Evolutionary conservation across 2,797 vertebrate species (phyloP).

Genomic region (Pangasius sanitwongsei): DNA sequence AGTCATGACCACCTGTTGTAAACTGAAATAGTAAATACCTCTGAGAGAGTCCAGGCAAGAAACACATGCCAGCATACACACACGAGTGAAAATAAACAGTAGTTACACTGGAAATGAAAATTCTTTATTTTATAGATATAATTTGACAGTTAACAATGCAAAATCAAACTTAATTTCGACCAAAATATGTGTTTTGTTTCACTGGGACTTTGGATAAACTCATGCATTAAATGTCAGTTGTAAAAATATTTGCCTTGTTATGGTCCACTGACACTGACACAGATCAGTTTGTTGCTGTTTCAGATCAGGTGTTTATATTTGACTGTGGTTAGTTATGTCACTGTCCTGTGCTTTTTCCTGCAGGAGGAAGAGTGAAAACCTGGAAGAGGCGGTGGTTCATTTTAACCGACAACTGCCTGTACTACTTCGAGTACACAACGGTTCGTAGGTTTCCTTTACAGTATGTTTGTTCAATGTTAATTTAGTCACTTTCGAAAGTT

Average conservation of each 20-base stretch:
- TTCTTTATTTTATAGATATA: not conserved
- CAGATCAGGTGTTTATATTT: conserved; percentile 12
- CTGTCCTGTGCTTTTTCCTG: conserved; percentile 59
- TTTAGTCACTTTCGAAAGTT: not conserved
- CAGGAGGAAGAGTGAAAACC: conserved; percentile 92
- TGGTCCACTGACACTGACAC: not conserved
- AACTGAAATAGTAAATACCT: not conserved
- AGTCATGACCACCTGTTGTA: not conserved
- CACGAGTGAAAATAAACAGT: not conserved
- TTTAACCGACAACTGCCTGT: conserved; percentile 93
- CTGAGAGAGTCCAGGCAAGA: not conserved
- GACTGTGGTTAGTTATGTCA: conserved; percentile 49
- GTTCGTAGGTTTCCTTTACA: conserved; percentile 70
- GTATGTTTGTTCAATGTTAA: not conserved
- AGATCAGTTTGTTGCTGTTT: not conserved
- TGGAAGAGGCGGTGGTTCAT: conserved; percentile 96
- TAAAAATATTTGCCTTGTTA: conserved; percentile 6
- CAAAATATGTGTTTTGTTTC: not conserved
- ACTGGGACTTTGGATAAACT: not conserved
- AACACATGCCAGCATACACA: not conserved
- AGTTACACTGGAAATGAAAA: not conserved
- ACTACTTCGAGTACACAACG: conserved; percentile 94
- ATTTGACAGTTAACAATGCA: not conserved
- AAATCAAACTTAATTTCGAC: not conserved
- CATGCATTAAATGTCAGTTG: not conserved